These are phyloP conservation scores for Corvus moneduloides DNA, from an alignment of 2,113 vertebrate genomes.

Conservation along the genomic window DNA sequence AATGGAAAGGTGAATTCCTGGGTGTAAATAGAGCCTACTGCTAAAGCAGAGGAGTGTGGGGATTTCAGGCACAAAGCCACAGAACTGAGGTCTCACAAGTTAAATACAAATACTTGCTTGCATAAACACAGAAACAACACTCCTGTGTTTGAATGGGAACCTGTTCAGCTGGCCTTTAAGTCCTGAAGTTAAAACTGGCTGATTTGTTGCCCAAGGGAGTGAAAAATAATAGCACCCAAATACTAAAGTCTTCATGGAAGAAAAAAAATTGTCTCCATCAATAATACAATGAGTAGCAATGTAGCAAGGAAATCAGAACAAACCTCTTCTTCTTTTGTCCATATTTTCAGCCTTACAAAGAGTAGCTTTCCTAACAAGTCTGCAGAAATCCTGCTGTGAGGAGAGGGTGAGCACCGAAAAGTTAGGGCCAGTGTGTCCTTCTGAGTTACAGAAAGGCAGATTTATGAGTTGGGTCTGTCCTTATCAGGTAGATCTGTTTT, in stretches of 20 bases:
- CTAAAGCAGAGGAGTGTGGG: background rate
- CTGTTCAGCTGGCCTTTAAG: background rate
- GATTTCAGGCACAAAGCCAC: background rate
- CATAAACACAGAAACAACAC: background rate
- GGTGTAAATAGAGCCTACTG: background rate
- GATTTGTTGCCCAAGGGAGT: background rate
- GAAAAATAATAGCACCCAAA: background rate
- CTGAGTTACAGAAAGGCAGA: background rate
- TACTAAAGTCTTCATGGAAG: background rate
- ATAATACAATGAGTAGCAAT: background rate
- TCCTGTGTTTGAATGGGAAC: background rate
- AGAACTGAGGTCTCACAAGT: background rate
- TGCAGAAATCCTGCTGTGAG: background rate
- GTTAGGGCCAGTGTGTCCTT: background rate
- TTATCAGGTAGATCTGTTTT: conserved; percentile 33
- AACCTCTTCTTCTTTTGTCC: background rate
- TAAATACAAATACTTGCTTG: background rate
- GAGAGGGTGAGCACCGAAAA: background rate
- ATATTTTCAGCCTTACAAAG: background rate
- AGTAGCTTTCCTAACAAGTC: background rate
- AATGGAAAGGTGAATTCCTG: background rate
- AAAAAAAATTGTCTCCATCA: background rate
- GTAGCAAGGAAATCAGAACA: background rate
- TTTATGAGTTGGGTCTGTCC: background rate
- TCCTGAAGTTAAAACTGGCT: background rate